Conservation (phyloP, 2,888 invertebrate genomes). For the Neuroscelio doddi region DNA sequence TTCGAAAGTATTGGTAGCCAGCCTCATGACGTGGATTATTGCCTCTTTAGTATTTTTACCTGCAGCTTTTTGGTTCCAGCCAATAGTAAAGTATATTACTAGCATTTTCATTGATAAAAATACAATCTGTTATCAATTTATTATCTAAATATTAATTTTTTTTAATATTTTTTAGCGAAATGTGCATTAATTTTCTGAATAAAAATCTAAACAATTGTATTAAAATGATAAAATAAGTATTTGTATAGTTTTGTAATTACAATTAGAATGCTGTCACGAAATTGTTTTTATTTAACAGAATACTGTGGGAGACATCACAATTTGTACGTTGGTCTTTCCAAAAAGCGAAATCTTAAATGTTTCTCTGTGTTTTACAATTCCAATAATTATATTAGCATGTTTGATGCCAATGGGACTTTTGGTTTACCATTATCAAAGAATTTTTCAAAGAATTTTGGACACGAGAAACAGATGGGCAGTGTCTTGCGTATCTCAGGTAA, state of each 20-base stretch:
- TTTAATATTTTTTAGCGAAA: no score
- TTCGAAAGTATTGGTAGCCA: conserved; percentile 69
- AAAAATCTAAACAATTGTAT: neutral
- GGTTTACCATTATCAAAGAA: conserved; percentile 75
- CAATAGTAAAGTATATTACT: conserved; percentile 51
- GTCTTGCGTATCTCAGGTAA: conserved; percentile 71
- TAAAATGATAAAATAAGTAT: conserved; percentile 3
- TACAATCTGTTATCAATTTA: no score
- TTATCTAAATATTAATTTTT: no score
- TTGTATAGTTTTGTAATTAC: no score
- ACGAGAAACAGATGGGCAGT: conserved; percentile 74
- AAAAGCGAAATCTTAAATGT: conserved; percentile 71
- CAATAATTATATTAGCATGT: conserved; percentile 73
- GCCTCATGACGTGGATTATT: conserved; percentile 73
- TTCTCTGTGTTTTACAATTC: conserved; percentile 74
- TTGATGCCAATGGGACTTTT: conserved; percentile 74
- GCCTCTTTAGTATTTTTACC: conserved; percentile 74
- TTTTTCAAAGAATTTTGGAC: conserved; percentile 74
- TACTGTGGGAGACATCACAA: conserved; percentile 53
- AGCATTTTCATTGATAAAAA: neutral
- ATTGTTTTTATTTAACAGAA: no score
- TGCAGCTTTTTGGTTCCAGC: conserved; percentile 74
- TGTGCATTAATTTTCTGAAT: neutral
- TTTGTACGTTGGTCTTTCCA: conserved; percentile 76
- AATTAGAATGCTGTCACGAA: no score